Base-by-base conservation (phyloP, 2,888 invertebrate genomes). In the Microplitis deprimator region DNA sequence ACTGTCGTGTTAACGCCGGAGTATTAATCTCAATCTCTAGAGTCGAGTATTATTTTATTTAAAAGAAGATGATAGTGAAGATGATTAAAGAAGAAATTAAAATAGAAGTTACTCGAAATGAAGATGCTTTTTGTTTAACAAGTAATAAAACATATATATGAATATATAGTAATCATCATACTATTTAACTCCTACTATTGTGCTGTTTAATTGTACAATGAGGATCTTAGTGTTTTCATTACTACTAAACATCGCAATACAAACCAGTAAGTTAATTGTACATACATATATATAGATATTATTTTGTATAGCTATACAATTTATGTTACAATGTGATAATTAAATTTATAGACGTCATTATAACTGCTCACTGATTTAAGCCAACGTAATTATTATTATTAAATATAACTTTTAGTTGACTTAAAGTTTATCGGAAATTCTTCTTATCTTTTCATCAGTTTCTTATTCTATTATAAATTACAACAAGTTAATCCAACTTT, bases 241-340 rank as follows among this genome's bases (percentile, higher is more conserved):
- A 82, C 85, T 88, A 72, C 86, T 88, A 82, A 88, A 88, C 83
- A 84, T 88, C 78, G 83, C 87, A 79, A 86, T 86, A 82, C 85
- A 86, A 84, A 87, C 87, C 80, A 87, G 88, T 88, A 83, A 88
- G 88, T 88, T 82, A 79, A 76, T 79, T 71, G 74, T 75, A 50
- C 72, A 61, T 41, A 73, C 77, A 62, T 65, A 59, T 29, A 29
- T 29, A 29, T 29, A 29, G 3, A 29, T 29, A 29, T 29, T 29
- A 2, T 29, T 29, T 29, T 29, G 29, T 29, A 50, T 50, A 50
- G 13, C 13, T 50, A 13, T 79, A 73, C 75, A 69, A 79, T 81
- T 80, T 74, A 29, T 69, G 40, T 68, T 68, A 50, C 41, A 41
- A 16, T 68, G 2, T 3, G 1, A 7, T 38, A 72, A 72, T 72